Evolutionary conservation across 1,140 invertebrate genomes (phyloP), one percentile per base, ranked within the genome.

Genomic region (Drosophila rhopaloa): DNA sequence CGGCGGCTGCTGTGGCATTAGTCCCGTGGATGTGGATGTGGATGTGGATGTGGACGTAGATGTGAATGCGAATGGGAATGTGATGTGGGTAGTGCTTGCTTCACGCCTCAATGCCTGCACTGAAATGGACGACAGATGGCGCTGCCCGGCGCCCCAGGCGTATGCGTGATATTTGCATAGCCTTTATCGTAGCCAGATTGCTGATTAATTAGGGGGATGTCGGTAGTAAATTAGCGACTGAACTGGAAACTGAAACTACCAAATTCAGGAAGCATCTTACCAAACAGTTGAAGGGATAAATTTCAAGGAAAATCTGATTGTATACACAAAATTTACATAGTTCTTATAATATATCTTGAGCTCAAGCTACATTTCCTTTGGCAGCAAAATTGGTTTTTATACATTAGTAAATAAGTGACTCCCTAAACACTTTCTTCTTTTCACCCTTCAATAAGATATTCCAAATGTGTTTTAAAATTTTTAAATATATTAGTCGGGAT

Each of bases 161-260:
- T 65, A 58, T 58, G 61, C 55, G 72, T 53, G 54, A 67, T 76
- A 76, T 76, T 76, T 76, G 73, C 73, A 76, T 76, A 76, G 48
- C 38, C 53, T 66, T 56, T 76, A 53, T 65, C 72, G 53, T 32
- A 27, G 53, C 54, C 72, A 58, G 72, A 76, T 76, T 76, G 48
- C 53, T 76, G 73, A 76, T 76, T 76, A 76, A 76, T 76, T 76
- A 57, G 73, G 73, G 73, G 73, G 48, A 40, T 24, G 54, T 50
- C 40, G 73, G 41, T 48, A 76, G 61, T 76, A 76, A 76, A 76
- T 76, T 76, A 76, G 62, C 54, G 51, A 57, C 35, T 57, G 53
- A 44, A 46, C 38, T 40, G 46, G 44, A 46, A 72, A 61, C 40
- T 35, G 35, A 24, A 37, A 38, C 19, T 19, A 14, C 13, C 37